phyloP scores from a whole-genome alignment of 2,888 invertebrate species.

The Caenorhabditis panamensis region DNA sequence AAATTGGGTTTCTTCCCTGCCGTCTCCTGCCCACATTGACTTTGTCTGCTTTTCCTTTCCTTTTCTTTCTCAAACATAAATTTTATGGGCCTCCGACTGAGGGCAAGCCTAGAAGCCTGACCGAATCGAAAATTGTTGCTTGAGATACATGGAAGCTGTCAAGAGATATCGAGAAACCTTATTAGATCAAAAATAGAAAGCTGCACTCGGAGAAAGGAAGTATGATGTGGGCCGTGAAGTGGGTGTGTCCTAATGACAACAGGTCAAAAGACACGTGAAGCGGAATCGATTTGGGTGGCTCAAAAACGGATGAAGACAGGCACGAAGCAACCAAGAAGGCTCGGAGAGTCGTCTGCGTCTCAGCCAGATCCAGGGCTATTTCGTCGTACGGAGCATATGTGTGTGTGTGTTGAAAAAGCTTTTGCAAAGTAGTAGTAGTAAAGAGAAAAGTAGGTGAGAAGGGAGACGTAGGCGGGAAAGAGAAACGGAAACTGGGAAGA shows the following conservation, averaged over 20 bases:
- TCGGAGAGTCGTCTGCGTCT: slow-evolving; percentile 28
- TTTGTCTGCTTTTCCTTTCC: slow-evolving; percentile 34
- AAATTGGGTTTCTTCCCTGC: slow-evolving; percentile 57
- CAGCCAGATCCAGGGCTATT: slow-evolving; percentile 30
- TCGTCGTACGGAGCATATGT: slow-evolving; percentile 10
- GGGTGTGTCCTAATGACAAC: slow-evolving; percentile 32
- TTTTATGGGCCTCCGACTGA: slow-evolving; percentile 17
- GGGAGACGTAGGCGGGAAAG: slow-evolving; percentile 17
- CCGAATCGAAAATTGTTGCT: slow-evolving; percentile 12
- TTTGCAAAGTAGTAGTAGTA: slow-evolving; percentile 46
- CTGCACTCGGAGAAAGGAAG: neutral
- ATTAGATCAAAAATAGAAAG: slow-evolving; percentile 34
- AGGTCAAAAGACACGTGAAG: slow-evolving; percentile 46
- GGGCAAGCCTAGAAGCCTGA: slow-evolving; percentile 7
- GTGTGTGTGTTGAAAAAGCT: slow-evolving; percentile 46
- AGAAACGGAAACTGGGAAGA: slow-evolving; percentile 6
- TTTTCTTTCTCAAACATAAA: slow-evolving; percentile 34
- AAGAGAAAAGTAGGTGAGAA: slow-evolving; percentile 30
- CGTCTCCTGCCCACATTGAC: slow-evolving; percentile 7
- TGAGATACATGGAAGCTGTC: neutral
- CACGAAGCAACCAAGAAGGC: slow-evolving; percentile 39
- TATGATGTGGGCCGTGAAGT: slow-evolving; percentile 10
- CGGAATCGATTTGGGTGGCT: slow-evolving; percentile 53
- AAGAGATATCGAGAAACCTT: slow-evolving; percentile 1
- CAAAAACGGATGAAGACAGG: slow-evolving; percentile 32